These are phyloP conservation scores for Cossypha dichroa DNA, from an alignment of 2,797 vertebrate species.

Conservation along the genomic window DNA sequence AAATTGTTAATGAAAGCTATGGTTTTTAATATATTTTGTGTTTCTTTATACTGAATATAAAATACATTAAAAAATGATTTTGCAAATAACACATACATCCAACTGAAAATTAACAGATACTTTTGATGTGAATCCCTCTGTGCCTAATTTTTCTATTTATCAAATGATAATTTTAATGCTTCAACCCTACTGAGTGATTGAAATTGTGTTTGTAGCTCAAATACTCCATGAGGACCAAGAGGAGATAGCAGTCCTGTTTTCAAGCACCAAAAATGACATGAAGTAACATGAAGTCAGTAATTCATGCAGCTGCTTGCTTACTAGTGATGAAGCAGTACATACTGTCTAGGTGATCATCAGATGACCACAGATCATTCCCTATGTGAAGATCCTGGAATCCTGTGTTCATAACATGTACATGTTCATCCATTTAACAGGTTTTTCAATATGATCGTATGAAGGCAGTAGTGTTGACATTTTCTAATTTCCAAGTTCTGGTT, in stretches of 20 bases:
- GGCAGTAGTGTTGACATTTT: not conserved
- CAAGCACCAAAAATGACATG: not conserved
- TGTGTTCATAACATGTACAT: not conserved
- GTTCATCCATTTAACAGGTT: not conserved
- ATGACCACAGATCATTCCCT: not conserved
- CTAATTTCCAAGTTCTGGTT: not conserved
- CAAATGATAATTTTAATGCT: not conserved
- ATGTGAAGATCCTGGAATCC: not conserved
- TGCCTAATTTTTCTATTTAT: not conserved
- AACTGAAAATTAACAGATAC: not conserved
- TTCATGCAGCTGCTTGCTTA: not conserved
- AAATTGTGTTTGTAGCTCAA: not conserved
- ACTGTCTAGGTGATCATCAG: not conserved
- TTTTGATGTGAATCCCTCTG: slow-evolving; percentile 36
- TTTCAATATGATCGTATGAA: not conserved
- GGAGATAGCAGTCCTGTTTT: not conserved
- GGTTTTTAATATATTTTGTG: not conserved
- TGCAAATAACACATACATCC: not conserved
- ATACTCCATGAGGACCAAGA: not conserved
- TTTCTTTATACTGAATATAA: not conserved
- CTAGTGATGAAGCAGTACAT: not conserved
- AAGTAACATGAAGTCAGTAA: not conserved
- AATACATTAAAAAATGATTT: not conserved
- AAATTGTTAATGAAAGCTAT: not conserved
- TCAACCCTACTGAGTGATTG: not conserved